Evolutionary conservation across 2,888 invertebrate genomes (phyloP), one percentile per base, ranked within the genome.

Genomic region (Dusona sp.): DNA sequence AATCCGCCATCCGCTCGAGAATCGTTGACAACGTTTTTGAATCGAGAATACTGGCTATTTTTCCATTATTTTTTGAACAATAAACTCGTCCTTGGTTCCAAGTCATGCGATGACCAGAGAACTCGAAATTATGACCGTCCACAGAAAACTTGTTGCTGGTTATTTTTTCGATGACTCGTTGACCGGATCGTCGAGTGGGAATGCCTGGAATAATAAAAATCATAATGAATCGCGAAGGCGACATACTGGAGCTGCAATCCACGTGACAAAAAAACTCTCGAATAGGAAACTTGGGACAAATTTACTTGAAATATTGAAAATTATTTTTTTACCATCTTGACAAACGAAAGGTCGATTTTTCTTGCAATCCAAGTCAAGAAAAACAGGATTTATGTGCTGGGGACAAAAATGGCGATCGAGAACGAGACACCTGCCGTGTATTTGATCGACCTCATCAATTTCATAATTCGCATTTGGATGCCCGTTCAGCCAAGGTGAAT

Each of bases 341-440:
- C 88, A 89, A 61, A 88, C 61, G 45, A 90, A 90, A 22, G 90
- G 90, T 75, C 90, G 75, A 29, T 86, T 84, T 70, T 89, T 89
- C 8, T 83, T 83, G 68, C 90, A 90, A 85, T 90, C 87, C 25
- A 90, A 38, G 33, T 90, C 90, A 7, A 89, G 65, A 77, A 87
- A 89, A 65, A 86, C 89, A 19, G 89, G 89, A 65, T 33, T 85
- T 8, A 84, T 78, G 19, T 88, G 84, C 54, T 84, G 65, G 16
- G 89, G 85, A 64, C 89, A 89, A 2, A 88, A 80, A 83, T 89
- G 89, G 13, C 89, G 87, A 77, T 89, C 89, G 16, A 89, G 86
- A 64, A 88, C 74, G 11, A 89, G 73, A 79, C 89, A 89, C 25
- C 84, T 84, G 22, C 81, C 68, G 42, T 68, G 70, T 57, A 16